Conservation (phyloP, 1,140 invertebrate species). For the Drosophila equinoxialis region DNA sequence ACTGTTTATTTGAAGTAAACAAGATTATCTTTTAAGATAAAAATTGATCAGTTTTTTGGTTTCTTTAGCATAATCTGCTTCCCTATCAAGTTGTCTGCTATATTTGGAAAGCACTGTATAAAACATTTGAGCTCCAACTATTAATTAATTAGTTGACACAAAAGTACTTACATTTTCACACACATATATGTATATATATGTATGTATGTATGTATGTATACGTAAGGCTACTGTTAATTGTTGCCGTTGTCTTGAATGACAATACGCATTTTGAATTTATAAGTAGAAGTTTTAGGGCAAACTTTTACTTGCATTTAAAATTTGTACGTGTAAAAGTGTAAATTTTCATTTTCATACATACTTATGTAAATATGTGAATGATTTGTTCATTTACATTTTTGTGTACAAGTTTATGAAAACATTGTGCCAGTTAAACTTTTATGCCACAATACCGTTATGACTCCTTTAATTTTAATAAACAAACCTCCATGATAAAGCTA, state of each 20-base stretch:
- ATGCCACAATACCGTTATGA: not conserved
- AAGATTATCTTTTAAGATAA: too few relatives aligned
- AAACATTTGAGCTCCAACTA: slow-evolving; percentile 1
- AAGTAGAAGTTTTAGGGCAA: slow-evolving; percentile 15
- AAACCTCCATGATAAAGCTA: not conserved
- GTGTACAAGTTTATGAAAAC: not conserved
- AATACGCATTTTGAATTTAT: slow-evolving; percentile 12
- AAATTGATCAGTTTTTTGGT: too few relatives aligned
- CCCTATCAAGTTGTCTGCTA: not conserved
- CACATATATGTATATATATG: not conserved
- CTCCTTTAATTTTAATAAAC: not conserved
- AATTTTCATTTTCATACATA: slow-evolving; percentile 12
- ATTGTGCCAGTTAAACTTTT: not conserved
- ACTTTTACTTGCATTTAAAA: slow-evolving; percentile 16
- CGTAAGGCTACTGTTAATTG: slow-evolving; percentile 9
- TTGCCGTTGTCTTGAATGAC: slow-evolving; percentile 13
- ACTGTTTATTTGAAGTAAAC: too few relatives aligned
- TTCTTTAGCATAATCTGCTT: too few relatives aligned
- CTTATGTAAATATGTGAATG: not conserved
- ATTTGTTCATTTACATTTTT: not conserved
- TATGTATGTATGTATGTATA: too few relatives aligned
- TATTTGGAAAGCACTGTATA: too few relatives aligned
- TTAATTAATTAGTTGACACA: slow-evolving; percentile 1
- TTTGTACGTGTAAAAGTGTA: slow-evolving; percentile 12
- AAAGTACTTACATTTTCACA: not conserved